Conservation (phyloP, 2,888 invertebrate species). For the Cantharis flavilabris region DNA sequence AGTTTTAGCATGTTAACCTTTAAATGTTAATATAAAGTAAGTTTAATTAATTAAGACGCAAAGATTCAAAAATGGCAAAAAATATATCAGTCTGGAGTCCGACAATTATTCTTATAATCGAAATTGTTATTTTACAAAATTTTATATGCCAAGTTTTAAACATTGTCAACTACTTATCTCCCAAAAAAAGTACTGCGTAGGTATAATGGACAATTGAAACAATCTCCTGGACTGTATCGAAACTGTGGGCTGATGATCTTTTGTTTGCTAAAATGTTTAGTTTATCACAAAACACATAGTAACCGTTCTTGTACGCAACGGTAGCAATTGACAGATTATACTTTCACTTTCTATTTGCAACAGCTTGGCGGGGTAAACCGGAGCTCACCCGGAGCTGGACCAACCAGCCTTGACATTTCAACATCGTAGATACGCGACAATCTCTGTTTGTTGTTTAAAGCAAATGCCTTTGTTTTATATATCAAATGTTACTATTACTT, state of each 20-base stretch:
- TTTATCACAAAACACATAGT: conserved; percentile 9
- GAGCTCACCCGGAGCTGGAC: conserved; percentile 44
- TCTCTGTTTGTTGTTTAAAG: conserved; percentile 38
- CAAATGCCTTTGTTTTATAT: conserved; percentile 21
- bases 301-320: conserved; percentile 15
- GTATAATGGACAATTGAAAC: not conserved
- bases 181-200: not conserved
- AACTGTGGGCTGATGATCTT: not conserved
- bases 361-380: conserved; percentile 41
- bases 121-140: not conserved
- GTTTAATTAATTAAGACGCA: not conserved
- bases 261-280: not conserved
- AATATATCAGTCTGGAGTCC: not conserved
- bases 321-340: conserved; percentile 32
- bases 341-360: conserved; percentile 42
- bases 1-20: not conserved
- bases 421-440: conserved; percentile 47
- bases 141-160: not conserved
- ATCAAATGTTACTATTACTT: conserved; percentile 1
- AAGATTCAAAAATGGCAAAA: not conserved
- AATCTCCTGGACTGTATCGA: not conserved
- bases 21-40: not conserved
- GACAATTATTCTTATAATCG: not conserved
- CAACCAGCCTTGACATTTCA: conserved; percentile 51
- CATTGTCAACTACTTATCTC: not conserved